Percentiles rank a stretch among this genome's conserved stretches.
These are phyloP conservation scores for Lerista edwardsae DNA, from an alignment of 2,797 vertebrate species.

Conservation along the genomic window DNA sequence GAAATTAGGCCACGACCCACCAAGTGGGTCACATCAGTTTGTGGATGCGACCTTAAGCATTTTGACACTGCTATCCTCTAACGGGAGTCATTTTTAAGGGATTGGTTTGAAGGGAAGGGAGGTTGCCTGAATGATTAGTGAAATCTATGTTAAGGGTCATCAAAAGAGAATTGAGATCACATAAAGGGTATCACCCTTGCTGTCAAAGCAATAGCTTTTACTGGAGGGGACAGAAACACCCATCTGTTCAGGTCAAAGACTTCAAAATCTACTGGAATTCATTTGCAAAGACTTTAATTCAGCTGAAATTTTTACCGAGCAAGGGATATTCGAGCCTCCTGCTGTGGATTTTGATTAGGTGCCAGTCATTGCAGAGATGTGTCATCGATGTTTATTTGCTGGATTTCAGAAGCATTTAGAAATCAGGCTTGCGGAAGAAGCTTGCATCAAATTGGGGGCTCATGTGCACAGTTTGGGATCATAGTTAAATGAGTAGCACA, in stretches of 20 bases:
- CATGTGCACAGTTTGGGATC: neutral
- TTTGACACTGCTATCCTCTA: conserved; percentile 26
- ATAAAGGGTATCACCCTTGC: conserved; percentile 49
- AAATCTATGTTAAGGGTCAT: conserved; percentile 57
- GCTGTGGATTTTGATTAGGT: conserved; percentile 34
- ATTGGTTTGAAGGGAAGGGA: conserved; percentile 15
- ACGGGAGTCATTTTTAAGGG: conserved; percentile 41
- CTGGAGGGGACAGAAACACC: conserved; percentile 42
- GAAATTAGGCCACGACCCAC: too few species aligned
- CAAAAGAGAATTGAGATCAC: conserved; percentile 29
- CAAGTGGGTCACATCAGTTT: too few species aligned
- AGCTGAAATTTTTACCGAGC: neutral
- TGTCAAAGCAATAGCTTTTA: conserved; percentile 47
- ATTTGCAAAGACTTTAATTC: conserved; percentile 30
- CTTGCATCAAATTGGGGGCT: neutral
- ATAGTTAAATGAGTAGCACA: neutral
- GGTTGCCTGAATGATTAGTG: conserved; percentile 39
- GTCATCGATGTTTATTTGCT: conserved; percentile 38
- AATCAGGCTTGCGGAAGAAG: neutral
- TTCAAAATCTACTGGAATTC: conserved; percentile 38
- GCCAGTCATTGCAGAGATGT: conserved; percentile 36
- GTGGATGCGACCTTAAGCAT: conserved; percentile 52
- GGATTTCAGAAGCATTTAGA: conserved; percentile 40
- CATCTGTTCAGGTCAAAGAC: conserved; percentile 17
- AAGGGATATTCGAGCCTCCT: neutral